These are phyloP conservation scores for Thecophora atra DNA, from an alignment of 2,888 invertebrate species.

Conservation along the genomic window DNA sequence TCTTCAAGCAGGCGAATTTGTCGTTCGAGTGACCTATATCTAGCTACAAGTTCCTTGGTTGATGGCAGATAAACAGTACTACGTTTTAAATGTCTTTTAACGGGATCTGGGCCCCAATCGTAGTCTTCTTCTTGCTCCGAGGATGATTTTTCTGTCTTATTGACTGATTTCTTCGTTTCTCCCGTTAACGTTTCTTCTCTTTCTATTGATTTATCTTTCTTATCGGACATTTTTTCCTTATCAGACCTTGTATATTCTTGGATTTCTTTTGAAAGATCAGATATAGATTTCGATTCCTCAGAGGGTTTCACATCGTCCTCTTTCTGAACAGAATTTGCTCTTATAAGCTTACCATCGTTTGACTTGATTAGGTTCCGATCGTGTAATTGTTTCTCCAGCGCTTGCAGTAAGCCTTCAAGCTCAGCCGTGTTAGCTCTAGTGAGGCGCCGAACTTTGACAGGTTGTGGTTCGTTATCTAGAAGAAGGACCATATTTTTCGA, in stretches of 20 bases:
- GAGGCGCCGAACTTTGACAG: constrained; percentile 56
- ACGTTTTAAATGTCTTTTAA: constrained; percentile 58
- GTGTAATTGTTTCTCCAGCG: constrained; percentile 59
- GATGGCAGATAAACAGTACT: constrained; percentile 59
- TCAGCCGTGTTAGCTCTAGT: constrained; percentile 61
- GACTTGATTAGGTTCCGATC: constrained; percentile 54
- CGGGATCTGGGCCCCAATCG: constrained; percentile 60
- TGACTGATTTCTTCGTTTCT: constrained; percentile 2
- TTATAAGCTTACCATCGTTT: constrained; percentile 49
- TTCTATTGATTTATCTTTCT: constrained; percentile 30
- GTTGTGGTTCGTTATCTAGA: constrained; percentile 58
- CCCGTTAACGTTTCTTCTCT: constrained; percentile 19
- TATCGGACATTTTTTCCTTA: constrained; percentile 15
- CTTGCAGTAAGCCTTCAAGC: constrained; percentile 57
- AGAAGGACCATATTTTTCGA: constrained; percentile 56
- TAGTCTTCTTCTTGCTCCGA: constrained; percentile 45
- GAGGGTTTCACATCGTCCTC: constrained; percentile 27
- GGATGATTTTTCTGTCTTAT: constrained; percentile 14
- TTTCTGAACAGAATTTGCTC: constrained; percentile 42
- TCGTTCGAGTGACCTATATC: constrained; percentile 59
- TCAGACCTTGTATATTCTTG: constrained; percentile 47
- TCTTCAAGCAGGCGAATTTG: constrained; percentile 59
- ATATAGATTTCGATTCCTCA: constrained; percentile 50
- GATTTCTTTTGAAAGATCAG: constrained; percentile 56
- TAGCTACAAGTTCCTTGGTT: constrained; percentile 60